Conservation (phyloP, 2,888 invertebrate species). For the Stenodera caucasica region DNA sequence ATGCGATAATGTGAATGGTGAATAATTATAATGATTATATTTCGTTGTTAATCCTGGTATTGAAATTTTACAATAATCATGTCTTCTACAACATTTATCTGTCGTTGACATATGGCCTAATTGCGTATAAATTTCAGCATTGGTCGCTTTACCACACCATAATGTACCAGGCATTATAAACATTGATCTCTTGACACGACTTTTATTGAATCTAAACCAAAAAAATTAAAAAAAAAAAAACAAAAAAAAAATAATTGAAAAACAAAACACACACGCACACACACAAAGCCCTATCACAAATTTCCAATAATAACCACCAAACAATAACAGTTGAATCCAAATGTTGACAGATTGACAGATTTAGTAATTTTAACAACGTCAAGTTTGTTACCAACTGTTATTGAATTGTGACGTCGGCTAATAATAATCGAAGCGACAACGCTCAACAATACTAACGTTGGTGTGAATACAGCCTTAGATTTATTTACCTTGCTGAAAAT, state of each 20-base stretch:
- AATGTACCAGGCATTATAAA: conserved; percentile 69
- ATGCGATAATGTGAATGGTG: conserved; percentile 73
- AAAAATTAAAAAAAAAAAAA: conserved; percentile 2
- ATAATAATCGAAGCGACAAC: neutral
- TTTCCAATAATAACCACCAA: too few relatives aligned
- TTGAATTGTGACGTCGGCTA: too few relatives aligned
- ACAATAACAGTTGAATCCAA: too few relatives aligned
- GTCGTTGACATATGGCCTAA: conserved; percentile 62
- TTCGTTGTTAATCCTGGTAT: conserved; percentile 65
- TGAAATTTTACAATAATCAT: conserved; percentile 69
- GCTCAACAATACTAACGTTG: too few relatives aligned
- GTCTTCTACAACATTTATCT: conserved; percentile 74
- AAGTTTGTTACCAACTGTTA: too few relatives aligned
- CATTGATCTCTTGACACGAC: conserved; percentile 48
- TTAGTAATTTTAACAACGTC: too few relatives aligned
- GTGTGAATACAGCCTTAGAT: too few relatives aligned
- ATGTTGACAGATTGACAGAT: too few relatives aligned
- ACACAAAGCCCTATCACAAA: neutral
- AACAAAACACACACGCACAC: neutral
- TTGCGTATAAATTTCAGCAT: conserved; percentile 63
- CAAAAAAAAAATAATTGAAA: conserved; percentile 10
- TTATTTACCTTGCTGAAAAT: neutral
- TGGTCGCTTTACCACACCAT: conserved; percentile 73
- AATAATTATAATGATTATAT: conserved; percentile 68
- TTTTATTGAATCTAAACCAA: neutral